These are phyloP conservation scores for Drosophila persimilis DNA, from an alignment of 1,140 invertebrate species.

Conservation along the genomic window DNA sequence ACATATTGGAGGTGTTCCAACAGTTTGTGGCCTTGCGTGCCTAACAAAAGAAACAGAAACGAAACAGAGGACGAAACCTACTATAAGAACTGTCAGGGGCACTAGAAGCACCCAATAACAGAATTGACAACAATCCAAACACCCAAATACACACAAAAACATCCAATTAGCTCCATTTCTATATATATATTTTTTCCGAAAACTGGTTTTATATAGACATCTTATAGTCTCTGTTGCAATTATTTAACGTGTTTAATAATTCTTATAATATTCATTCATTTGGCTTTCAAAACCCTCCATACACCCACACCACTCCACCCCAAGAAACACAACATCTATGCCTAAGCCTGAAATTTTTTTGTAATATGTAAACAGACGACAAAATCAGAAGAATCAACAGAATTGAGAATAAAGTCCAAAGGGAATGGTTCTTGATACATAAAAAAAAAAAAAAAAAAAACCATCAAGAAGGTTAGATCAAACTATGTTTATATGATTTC, in stretches of 20 bases:
- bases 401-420: too few relatives aligned
- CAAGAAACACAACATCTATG: neutral
- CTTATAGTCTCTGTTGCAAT: too few relatives aligned
- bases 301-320: neutral
- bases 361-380: slow-evolving; percentile 4
- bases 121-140: neutral
- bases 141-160: neutral
- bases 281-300: too few relatives aligned
- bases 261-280: too few relatives aligned
- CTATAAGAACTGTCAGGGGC: too few relatives aligned
- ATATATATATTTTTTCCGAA: too few relatives aligned
- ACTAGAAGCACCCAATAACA: neutral
- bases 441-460: too few relatives aligned
- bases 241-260: too few relatives aligned
- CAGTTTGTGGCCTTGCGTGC: slow-evolving; percentile 91
- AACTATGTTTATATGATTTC: neutral
- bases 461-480: too few relatives aligned
- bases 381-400: neutral
- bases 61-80: neutral
- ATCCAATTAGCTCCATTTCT: too few relatives aligned
- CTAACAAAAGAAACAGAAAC: slow-evolving; percentile 37
- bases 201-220: too few relatives aligned
- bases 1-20: slow-evolving; percentile 98
- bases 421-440: too few relatives aligned
- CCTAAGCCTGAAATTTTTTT: neutral